A percentile compares a stretch with the other conserved stretches of the same genome.
Conservation (phyloP, 2,797 vertebrate species). For the Diplodus sargus region DNA sequence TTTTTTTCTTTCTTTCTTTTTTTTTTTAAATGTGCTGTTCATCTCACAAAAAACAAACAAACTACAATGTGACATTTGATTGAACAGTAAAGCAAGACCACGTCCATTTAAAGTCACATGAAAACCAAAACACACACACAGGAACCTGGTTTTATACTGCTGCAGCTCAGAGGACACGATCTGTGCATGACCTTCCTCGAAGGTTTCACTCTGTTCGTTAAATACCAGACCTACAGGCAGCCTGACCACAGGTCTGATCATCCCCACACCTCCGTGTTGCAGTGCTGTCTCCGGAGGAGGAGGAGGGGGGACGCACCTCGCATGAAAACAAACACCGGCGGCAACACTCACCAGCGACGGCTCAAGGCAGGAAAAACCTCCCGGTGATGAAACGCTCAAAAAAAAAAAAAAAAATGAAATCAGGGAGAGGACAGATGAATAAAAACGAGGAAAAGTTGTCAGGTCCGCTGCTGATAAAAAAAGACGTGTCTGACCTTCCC, state of each 20-base stretch:
- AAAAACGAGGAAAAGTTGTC: conserved; percentile 34
- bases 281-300: not conserved
- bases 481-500: conserved; percentile 49
- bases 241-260: conserved; percentile 1
- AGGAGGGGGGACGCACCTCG: not conserved
- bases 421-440: not conserved
- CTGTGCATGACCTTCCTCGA: not conserved
- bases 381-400: not conserved
- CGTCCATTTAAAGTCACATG: not conserved
- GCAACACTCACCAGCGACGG: conserved; percentile 64
- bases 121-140: not conserved
- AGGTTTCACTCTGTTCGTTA: not conserved
- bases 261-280: conserved; percentile 22
- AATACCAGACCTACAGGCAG: not conserved
- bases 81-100: not conserved
- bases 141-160: too few species aligned
- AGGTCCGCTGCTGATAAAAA: conserved; percentile 21
- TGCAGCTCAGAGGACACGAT: not conserved
- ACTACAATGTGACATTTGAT: not conserved
- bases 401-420: too few species aligned
- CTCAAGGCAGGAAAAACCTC: conserved; percentile 6
- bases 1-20: not conserved
- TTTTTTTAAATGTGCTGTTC: not conserved
- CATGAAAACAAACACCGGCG: conserved; percentile 29
- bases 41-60: not conserved